Conservation (phyloP, 2,797 vertebrate genomes). For the Eleutherodactylus coqui region DNA sequence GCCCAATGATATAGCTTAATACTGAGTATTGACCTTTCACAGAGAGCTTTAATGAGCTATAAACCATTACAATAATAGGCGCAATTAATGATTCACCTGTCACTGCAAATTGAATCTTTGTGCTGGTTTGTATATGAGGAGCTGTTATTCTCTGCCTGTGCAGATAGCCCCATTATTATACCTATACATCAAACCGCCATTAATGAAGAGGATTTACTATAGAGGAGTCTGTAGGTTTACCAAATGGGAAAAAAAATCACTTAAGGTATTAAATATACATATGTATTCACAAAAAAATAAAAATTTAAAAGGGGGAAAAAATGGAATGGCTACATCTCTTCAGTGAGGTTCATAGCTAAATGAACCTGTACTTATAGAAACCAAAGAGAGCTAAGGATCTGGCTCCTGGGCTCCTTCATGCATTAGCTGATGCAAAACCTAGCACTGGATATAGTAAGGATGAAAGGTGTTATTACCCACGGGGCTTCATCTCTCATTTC, state of each 20-base stretch:
- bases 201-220: neutral
- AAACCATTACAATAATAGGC: constrained; percentile 33
- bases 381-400: too few relatives aligned
- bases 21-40: constrained; percentile 34
- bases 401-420: too few relatives aligned
- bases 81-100: constrained; percentile 37
- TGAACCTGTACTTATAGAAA: too few relatives aligned
- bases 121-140: constrained; percentile 5
- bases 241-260: neutral
- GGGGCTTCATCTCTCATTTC: too few relatives aligned
- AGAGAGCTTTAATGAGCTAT: constrained; percentile 36
- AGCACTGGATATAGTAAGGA: too few relatives aligned
- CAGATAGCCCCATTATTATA: constrained; percentile 3
- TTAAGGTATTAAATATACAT: too few relatives aligned
- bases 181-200: neutral
- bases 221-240: neutral
- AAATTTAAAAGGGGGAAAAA: too few relatives aligned
- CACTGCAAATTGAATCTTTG: constrained; percentile 29
- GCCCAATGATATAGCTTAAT: constrained; percentile 26
- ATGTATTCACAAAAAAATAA: neutral
- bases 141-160: neutral
- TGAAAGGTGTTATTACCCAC: too few relatives aligned
- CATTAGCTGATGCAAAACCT: too few relatives aligned
- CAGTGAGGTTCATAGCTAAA: too few relatives aligned
- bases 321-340: too few relatives aligned